A percentile compares a stretch with the other conserved stretches of the same genome.
Evolutionary conservation across 2,888 invertebrate genomes (phyloP).

Genomic region (Dynastes maya): DNA sequence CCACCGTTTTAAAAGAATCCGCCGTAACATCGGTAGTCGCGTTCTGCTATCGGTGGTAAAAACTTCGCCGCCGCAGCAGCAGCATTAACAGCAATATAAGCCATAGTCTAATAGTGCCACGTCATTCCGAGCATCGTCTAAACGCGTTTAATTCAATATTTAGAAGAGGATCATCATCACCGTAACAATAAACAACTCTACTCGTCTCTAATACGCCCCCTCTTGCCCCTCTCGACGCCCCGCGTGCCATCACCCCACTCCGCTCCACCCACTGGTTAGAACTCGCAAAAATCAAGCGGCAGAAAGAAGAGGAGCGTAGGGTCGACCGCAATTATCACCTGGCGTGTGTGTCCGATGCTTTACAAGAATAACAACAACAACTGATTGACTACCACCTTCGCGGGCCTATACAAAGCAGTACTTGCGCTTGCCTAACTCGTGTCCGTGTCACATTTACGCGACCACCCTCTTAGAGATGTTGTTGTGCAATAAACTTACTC

Average conservation of each 20-base stretch:
- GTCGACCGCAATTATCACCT: constrained; percentile 71
- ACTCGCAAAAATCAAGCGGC: constrained; percentile 72
- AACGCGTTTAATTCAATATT: not conserved
- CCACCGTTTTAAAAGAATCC: constrained; percentile 68
- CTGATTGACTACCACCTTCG: constrained; percentile 25
- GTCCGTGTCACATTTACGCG: constrained; percentile 6
- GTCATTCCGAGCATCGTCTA: too few species aligned
- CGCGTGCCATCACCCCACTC: constrained; percentile 70
- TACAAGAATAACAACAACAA: constrained; percentile 40
- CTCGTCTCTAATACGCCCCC: constrained; percentile 60
- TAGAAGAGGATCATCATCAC: not conserved
- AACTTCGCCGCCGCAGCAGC: constrained; percentile 55
- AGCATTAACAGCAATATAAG: not conserved
- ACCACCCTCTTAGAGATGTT: not conserved
- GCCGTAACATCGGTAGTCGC: constrained; percentile 70
- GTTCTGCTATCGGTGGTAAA: constrained; percentile 69
- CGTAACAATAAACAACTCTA: not conserved
- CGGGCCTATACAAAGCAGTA: not conserved
- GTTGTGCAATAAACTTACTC: too few species aligned
- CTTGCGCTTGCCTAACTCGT: constrained; percentile 14
- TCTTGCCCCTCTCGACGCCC: constrained; percentile 72
- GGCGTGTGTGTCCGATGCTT: constrained; percentile 61
- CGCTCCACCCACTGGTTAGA: constrained; percentile 76
- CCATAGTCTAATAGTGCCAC: not conserved
- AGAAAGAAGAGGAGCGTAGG: constrained; percentile 75